Evolutionary conservation across 92 coral and sea anemone genomes (phyloP), one percentile per base, ranked within the genome.

Genomic region (Muricea muricata): DNA sequence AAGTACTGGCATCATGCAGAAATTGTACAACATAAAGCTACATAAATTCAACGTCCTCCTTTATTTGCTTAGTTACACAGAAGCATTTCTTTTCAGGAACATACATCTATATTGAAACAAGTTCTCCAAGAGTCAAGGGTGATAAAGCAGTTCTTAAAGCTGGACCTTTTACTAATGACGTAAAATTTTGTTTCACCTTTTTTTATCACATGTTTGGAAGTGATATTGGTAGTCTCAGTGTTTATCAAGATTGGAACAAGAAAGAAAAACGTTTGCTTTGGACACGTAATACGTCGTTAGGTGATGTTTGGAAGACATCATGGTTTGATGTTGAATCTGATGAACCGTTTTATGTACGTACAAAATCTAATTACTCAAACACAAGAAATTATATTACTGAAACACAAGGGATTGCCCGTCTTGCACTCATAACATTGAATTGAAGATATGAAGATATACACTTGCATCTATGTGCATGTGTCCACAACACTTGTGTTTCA

Each of bases 51-150:
- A n/a, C n/a, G n/a, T n/a, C n/a, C n/a, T n/a, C n/a, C n/a, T n/a
- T n/a, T n/a, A n/a, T n/a, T n/a, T n/a, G n/a, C n/a, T n/a, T n/a
- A n/a, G n/a, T n/a, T n/a, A n/a, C n/a, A n/a, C n/a, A n/a, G n/a
- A 4, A 4, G 42, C 4, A 37, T 37, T 37, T 37, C 9, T 4
- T 37, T 37, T 37, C 42, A 37, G 42, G 42, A 37, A 37, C 42
- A 37, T 71, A 71, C 55, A 71, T 71, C 3, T 71, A 24, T 32
- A 71, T 71, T 15, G 78, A 71, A 40, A 24, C 78, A 40, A 71
- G 78, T 42, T 40, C 12, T 40, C 78, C 78, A 13, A 25, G 78
- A 12, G 78, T 71, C 9, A 4, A 10, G 47, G 78, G 57, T 40
- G 55, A 71, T 37, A 23, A 20, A 42, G 78, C 78, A 2, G 1